phyloP scores from a whole-genome alignment of 2,888 invertebrate genomes.

The Stomorhina lunata region DNA sequence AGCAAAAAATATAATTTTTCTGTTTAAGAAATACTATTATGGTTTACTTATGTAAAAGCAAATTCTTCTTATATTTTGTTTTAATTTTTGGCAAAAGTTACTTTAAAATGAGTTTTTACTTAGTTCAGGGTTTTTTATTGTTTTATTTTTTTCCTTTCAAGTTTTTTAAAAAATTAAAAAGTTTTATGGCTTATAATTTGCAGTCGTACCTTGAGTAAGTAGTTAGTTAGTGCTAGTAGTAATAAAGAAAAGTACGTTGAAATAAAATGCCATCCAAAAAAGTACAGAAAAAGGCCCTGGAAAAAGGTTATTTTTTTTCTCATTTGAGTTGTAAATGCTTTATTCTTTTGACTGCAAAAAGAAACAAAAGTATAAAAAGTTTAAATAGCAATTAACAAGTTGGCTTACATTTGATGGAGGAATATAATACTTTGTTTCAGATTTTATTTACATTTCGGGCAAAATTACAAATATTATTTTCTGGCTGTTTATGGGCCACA shows the following conservation, averaged over 20 bases:
- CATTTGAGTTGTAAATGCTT: background rate
- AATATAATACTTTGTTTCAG: slow-evolving; percentile 45
- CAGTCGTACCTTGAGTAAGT: background rate
- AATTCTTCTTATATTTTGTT: background rate
- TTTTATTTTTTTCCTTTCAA: background rate
- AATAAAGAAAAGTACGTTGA: background rate
- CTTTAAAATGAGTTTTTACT: slow-evolving; percentile 31
- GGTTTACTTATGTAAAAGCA: background rate
- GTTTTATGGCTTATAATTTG: slow-evolving; percentile 19
- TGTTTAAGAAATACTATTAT: slow-evolving; percentile 19
- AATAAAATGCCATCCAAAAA: background rate
- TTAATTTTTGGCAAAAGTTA: slow-evolving; percentile 5
- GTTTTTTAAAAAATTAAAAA: slow-evolving; percentile 24
- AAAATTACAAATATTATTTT: slow-evolving; percentile 8
- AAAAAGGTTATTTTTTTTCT: background rate
- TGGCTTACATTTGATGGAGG: slow-evolving; percentile 43
- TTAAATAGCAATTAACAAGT: slow-evolving; percentile 52
- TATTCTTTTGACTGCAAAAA: slow-evolving; percentile 1
- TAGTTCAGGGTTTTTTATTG: background rate
- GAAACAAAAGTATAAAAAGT: slow-evolving; percentile 9
- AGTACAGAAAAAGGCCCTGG: background rate
- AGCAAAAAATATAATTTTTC: slow-evolving; percentile 24
- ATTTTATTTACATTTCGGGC: slow-evolving; percentile 35
- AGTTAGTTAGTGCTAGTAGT: too few relatives aligned
- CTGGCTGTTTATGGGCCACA: slow-evolving; percentile 2